A percentile compares a stretch with the other conserved stretches of the same genome.
phyloP scores from a whole-genome alignment of 1,140 invertebrate species.

The Forficula auricularia region DNA sequence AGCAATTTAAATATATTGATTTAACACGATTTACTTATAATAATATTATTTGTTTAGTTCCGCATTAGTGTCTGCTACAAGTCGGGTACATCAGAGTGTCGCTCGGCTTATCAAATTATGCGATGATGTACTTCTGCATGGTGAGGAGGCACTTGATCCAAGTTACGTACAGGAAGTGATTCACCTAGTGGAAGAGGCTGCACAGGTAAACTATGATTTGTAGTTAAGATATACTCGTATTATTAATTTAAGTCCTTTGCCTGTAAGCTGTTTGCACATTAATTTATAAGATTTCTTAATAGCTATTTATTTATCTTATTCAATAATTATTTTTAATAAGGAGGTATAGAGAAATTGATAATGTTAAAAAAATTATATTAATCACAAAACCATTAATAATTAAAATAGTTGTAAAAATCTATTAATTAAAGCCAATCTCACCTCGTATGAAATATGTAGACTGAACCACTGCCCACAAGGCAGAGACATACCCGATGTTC shows the following conservation, averaged over 20 bases:
- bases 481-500: no score
- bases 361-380: no score
- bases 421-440: no score
- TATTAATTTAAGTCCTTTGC: neutral
- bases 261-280: neutral
- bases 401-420: no score
- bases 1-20: no score
- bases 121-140: conserved; percentile 67
- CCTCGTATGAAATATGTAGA: no score
- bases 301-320: conserved; percentile 7
- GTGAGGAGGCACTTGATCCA: conserved; percentile 43
- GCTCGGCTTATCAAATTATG: conserved; percentile 75
- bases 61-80: conserved; percentile 53
- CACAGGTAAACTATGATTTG: conserved; percentile 35
- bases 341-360: no score
- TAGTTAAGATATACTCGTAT: neutral
- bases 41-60: conserved; percentile 38
- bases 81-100: conserved; percentile 68
- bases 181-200: conserved; percentile 55
- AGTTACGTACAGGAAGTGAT: conserved; percentile 65
- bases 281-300: conserved; percentile 5
- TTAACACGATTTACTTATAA: no score
- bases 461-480: no score
- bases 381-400: no score
- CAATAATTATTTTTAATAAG: neutral